Evolutionary conservation across 2,888 invertebrate genomes (phyloP).

Genomic region (Mimas tiliae): DNA sequence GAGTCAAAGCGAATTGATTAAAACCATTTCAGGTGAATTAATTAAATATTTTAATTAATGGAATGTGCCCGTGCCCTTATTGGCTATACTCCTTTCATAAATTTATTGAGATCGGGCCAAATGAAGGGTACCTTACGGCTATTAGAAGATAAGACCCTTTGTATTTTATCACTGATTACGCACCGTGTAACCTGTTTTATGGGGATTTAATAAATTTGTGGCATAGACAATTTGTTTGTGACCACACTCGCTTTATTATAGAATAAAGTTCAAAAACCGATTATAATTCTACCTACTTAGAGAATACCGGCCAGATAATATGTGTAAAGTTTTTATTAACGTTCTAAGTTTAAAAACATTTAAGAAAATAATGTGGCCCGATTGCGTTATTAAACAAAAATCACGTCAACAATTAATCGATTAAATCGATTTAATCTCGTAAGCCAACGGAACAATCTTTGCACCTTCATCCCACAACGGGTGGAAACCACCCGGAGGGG

Average conservation of each 20-base stretch:
- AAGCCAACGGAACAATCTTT: conserved; percentile 47
- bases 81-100: conserved; percentile 85
- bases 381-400: background rate
- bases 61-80: conserved; percentile 82
- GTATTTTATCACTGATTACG: conserved; percentile 48
- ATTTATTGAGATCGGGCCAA: conserved; percentile 82
- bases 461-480: conserved; percentile 20
- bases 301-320: background rate
- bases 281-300: background rate
- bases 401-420: conserved; percentile 7
- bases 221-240: conserved; percentile 29
- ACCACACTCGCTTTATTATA: conserved; percentile 20
- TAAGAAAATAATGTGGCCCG: no score
- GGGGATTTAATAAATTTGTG: conserved; percentile 41
- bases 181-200: conserved; percentile 52
- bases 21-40: conserved; percentile 84
- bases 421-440: conserved; percentile 33
- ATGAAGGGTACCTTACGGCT: conserved; percentile 66
- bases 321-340: background rate
- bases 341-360: background rate
- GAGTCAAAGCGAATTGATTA: conserved; percentile 80
- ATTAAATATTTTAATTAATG: conserved; percentile 85
- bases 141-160: conserved; percentile 69
- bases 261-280: background rate
- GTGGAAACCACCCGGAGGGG: conserved; percentile 19